Evolutionary conservation across 2,888 invertebrate genomes (phyloP), one percentile per base, ranked within the genome.

Genomic region (Himalopsyche kuldschensis): DNA sequence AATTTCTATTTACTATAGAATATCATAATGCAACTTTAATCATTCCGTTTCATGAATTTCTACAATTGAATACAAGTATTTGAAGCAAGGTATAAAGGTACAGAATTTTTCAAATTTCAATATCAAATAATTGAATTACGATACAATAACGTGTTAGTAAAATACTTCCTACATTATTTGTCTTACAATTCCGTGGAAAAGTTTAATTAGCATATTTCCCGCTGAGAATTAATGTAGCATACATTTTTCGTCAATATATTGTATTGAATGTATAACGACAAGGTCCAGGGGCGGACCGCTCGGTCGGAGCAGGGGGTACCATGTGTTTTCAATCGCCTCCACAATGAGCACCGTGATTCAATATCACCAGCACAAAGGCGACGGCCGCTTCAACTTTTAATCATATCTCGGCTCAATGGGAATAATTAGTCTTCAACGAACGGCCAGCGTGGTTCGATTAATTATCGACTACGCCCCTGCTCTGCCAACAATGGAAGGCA

Each of bases 281-380:
- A 15, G 32, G 41, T 35, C 76, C 76, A 76, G 76, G 35, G 32
- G 20, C 20, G 35, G 41, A 76, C 76, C 5, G 35, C 11, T 32
- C n/a, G 20, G n/a, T 69, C 69, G 69, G 78, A 20, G 46, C 27
- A 46, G 24, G 41, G 41, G 55, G 31, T 27, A 32, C 79, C 48
- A 63, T 63, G 55, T 79, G 79, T 35, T 79, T 79, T 55, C 79
- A 79, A 79, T 79, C 48, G 55, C 30, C 30, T 55, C 24, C 55
- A 79, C 48, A 55, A 79, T 79, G 78, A 78, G 46, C 15, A 63
- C 35, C 20, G 79, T 79, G 79, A 55, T 63, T 41, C 31, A 55
- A 63, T 48, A 48, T 31, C 55, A 63, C 55, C 79, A 20, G 69
- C 27, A 78, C 78, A 78, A 78, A 78, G 47, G 79, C 69, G 69